Evolutionary conservation across 1,140 invertebrate species (phyloP).

Genomic region (Leptestheria dahalacensis): DNA sequence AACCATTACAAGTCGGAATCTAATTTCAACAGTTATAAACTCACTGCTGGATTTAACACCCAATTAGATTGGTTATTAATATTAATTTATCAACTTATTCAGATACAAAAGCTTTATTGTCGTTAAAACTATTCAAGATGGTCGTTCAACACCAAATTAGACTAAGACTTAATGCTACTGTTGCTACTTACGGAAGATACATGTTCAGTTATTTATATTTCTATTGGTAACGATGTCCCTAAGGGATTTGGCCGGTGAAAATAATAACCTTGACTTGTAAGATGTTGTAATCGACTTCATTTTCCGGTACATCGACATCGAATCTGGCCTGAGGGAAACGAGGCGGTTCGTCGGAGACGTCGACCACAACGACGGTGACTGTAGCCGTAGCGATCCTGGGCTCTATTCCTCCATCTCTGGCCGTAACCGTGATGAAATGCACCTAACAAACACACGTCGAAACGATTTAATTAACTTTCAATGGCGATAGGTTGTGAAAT

Average conservation of each 20-base stretch:
- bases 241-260: too few species aligned
- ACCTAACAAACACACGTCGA: slow-evolving; percentile 14
- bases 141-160: too few species aligned
- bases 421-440: slow-evolving; percentile 53
- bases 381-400: slow-evolving; percentile 69
- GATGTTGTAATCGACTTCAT: slow-evolving; percentile 55
- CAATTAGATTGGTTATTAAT: too few species aligned
- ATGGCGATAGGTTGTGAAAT: slow-evolving; percentile 10
- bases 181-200: not conserved
- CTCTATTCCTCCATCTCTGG: slow-evolving; percentile 70
- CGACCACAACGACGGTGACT: slow-evolving; percentile 60
- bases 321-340: slow-evolving; percentile 55
- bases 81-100: too few species aligned
- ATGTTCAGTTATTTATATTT: not conserved
- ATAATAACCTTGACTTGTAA: slow-evolving; percentile 43
- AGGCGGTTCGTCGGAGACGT: slow-evolving; percentile 70
- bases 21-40: too few species aligned
- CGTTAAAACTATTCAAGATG: not conserved
- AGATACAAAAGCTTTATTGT: too few species aligned
- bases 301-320: slow-evolving; percentile 64
- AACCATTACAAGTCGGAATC: too few species aligned
- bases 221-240: not conserved
- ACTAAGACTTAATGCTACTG: too few species aligned
- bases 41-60: too few species aligned
- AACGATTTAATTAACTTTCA: slow-evolving; percentile 1